A percentile compares a stretch with the other conserved stretches of the same genome.
Evolutionary conservation across 2,797 vertebrate species (phyloP).

Genomic region (Acomys russatus): DNA sequence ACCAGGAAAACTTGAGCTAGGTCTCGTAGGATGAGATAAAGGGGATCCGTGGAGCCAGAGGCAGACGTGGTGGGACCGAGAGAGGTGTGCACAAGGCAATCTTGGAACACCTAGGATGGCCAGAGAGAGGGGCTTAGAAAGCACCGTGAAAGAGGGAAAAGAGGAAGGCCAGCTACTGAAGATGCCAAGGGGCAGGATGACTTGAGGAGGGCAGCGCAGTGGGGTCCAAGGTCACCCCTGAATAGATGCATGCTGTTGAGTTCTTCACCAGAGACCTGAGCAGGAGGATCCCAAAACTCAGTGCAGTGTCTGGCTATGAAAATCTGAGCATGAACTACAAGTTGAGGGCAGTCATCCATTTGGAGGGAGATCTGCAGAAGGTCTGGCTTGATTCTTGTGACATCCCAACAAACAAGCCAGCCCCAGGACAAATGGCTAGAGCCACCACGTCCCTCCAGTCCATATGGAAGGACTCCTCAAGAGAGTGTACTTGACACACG

Average conservation of each 20-base stretch:
- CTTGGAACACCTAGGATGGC: neutral
- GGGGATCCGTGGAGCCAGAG: neutral
- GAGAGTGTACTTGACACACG: neutral
- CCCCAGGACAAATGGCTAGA: neutral
- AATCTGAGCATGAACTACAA: neutral
- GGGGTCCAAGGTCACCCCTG: neutral
- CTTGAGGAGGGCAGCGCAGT: neutral
- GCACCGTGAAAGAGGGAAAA: too few species aligned
- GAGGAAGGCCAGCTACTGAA: neutral
- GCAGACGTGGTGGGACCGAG: neutral
- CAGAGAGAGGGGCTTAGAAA: neutral
- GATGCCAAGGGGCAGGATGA: too few species aligned
- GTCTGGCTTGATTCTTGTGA: neutral
- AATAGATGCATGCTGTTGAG: neutral
- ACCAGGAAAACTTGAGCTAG: neutral
- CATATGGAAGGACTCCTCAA: neutral
- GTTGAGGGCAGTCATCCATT: neutral
- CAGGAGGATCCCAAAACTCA: neutral
- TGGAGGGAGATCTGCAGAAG: neutral
- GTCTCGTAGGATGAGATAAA: neutral
- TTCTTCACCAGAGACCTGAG: neutral
- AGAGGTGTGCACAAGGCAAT: neutral
- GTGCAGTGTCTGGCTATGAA: neutral
- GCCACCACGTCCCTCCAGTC: neutral
- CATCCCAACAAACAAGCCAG: constrained; percentile 3